These are phyloP conservation scores for Pseudomyrmex dendroicus DNA, from an alignment of 1,140 invertebrate species.

Conservation along the genomic window DNA sequence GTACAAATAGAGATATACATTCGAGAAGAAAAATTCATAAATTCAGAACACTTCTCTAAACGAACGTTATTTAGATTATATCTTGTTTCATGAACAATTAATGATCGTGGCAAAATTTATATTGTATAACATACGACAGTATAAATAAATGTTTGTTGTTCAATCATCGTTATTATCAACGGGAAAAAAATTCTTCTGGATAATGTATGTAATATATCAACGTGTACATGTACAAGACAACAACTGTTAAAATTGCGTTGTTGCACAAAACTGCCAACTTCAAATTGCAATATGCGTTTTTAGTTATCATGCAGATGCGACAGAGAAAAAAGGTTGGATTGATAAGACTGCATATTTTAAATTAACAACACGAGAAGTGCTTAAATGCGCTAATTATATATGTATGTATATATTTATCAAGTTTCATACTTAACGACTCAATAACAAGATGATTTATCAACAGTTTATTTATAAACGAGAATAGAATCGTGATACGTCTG, in stretches of 20 bases:
- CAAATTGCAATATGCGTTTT: constrained; percentile 80
- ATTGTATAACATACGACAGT: neutral
- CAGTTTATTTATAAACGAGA: neutral
- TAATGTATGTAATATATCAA: neutral
- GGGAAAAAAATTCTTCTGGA: constrained; percentile 31
- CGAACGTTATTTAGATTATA: neutral
- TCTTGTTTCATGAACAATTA: constrained; percentile 6
- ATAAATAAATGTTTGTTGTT: constrained; percentile 7
- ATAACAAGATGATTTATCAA: constrained; percentile 1
- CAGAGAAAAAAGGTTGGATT: neutral
- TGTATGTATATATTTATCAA: neutral
- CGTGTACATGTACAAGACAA: constrained; percentile 52
- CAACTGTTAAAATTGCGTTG: constrained; percentile 76
- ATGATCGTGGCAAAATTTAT: neutral
- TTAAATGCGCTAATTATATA: neutral
- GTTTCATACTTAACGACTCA: neutral
- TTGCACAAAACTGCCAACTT: constrained; percentile 81
- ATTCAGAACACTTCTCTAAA: neutral
- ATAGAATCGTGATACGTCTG: neutral
- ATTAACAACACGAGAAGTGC: neutral
- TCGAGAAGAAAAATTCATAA: neutral
- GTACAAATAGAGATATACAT: neutral
- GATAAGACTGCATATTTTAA: constrained; percentile 5
- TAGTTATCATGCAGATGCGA: constrained; percentile 74
- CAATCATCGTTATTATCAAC: constrained; percentile 33